A percentile compares a stretch with the other conserved stretches of the same genome.
These are phyloP conservation scores for Aegotheles bennettii DNA, from an alignment of 2,113 vertebrate genomes.

Conservation along the genomic window DNA sequence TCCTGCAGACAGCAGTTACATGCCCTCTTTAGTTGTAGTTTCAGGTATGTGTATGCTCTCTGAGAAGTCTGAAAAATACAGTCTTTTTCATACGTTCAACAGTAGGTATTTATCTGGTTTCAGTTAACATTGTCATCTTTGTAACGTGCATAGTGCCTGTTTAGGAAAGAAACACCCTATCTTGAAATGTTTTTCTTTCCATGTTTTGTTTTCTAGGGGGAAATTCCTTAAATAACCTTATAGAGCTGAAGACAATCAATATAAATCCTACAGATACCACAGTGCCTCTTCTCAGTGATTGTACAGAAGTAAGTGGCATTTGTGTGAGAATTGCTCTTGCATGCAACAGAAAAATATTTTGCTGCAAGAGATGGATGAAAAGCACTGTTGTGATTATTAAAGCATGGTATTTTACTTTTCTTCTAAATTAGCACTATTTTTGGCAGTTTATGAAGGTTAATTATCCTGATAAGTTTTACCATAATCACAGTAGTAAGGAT, in stretches of 20 bases:
- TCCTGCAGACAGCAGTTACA: slow-evolving; percentile 98
- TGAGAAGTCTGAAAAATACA: not conserved
- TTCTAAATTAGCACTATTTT: not conserved
- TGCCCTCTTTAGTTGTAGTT: slow-evolving; percentile 96
- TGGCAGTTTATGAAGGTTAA: not conserved
- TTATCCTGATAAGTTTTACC: not conserved
- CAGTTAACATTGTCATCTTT: not conserved
- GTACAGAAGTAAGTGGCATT: slow-evolving; percentile 83
- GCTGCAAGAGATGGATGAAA: not conserved
- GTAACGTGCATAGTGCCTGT: not conserved
- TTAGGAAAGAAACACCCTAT: not conserved
- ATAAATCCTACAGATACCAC: slow-evolving; percentile 94
- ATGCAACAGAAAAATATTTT: not conserved
- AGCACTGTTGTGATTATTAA: not conserved
- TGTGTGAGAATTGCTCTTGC: not conserved
- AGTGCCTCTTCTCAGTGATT: slow-evolving; percentile 89
- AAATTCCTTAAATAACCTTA: slow-evolving; percentile 94
- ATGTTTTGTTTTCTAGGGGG: slow-evolving; percentile 77
- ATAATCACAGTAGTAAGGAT: not conserved
- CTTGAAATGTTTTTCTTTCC: not conserved
- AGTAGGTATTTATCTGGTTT: not conserved
- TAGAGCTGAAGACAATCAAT: slow-evolving; percentile 95
- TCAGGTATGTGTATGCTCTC: slow-evolving; percentile 77
- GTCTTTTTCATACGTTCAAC: not conserved
- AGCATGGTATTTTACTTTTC: not conserved